Conservation (phyloP, 1,140 invertebrate species). For the Nautilus pompilius region DNA sequence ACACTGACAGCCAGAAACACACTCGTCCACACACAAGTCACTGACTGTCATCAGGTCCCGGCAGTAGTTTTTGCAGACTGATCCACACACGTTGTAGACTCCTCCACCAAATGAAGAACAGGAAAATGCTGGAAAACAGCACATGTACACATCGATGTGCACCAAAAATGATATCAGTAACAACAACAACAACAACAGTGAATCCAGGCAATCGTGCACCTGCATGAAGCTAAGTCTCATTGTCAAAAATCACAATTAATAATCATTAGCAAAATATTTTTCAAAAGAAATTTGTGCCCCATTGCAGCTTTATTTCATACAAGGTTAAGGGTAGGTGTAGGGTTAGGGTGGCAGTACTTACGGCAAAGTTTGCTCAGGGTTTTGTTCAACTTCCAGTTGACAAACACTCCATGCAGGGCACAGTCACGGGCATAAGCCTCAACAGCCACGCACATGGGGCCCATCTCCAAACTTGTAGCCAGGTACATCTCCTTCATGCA, state of each 20-base stretch:
- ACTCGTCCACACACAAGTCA: constrained; percentile 11
- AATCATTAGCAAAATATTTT: too few relatives aligned
- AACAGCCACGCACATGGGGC: neutral
- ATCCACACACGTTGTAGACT: constrained; percentile 22
- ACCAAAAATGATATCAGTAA: too few relatives aligned
- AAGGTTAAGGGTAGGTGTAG: too few relatives aligned
- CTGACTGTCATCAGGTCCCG: constrained; percentile 6
- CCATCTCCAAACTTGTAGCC: neutral
- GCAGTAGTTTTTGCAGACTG: constrained; percentile 19
- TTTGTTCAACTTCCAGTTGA: neutral
- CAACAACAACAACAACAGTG: too few relatives aligned
- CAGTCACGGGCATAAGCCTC: neutral
- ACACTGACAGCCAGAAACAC: constrained; percentile 21
- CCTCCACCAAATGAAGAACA: neutral
- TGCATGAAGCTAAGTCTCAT: too few relatives aligned
- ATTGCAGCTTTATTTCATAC: too few relatives aligned
- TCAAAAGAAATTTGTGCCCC: too few relatives aligned
- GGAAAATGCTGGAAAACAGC: neutral
- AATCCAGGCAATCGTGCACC: too few relatives aligned
- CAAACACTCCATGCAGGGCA: neutral
- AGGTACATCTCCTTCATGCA: neutral
- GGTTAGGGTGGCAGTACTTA: too few relatives aligned
- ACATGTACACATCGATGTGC: too few relatives aligned
- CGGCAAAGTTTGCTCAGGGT: neutral
- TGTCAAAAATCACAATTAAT: too few relatives aligned